A percentile compares a stretch with the other conserved stretches of the same genome.
Evolutionary conservation across 2,113 vertebrate species (phyloP).

Genomic region (Eidolon helvum): DNA sequence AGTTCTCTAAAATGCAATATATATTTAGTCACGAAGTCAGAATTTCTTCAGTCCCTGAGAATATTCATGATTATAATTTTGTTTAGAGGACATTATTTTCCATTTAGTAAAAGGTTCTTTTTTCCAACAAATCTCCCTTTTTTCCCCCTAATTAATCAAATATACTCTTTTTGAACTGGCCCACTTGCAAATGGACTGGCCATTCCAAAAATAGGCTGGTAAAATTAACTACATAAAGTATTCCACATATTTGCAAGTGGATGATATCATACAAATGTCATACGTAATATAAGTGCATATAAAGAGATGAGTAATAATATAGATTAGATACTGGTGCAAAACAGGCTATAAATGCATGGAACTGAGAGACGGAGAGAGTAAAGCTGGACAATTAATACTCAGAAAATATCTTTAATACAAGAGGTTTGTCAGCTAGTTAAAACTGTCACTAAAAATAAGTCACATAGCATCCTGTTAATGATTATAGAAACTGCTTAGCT

Average conservation of each 20-base stretch:
- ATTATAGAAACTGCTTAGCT: not conserved
- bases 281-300: not conserved
- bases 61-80: not conserved
- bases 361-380: not conserved
- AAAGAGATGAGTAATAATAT: not conserved
- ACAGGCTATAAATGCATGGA: not conserved
- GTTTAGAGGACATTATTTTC: not conserved
- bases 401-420: not conserved
- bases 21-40: not conserved
- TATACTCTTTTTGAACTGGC: not conserved
- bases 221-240: not conserved
- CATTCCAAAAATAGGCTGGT: not conserved
- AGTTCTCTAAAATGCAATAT: not conserved
- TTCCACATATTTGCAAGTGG: not conserved
- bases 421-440: not conserved
- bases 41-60: not conserved
- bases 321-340: not conserved
- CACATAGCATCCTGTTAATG: not conserved
- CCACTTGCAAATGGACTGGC: not conserved
- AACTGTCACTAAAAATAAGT: not conserved
- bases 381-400: not conserved
- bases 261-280: not conserved
- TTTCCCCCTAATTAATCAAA: not conserved
- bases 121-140: not conserved
- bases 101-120: not conserved